Evolutionary conservation across 2,888 invertebrate genomes (phyloP).

Genomic region (Drosophila setosimentum): DNA sequence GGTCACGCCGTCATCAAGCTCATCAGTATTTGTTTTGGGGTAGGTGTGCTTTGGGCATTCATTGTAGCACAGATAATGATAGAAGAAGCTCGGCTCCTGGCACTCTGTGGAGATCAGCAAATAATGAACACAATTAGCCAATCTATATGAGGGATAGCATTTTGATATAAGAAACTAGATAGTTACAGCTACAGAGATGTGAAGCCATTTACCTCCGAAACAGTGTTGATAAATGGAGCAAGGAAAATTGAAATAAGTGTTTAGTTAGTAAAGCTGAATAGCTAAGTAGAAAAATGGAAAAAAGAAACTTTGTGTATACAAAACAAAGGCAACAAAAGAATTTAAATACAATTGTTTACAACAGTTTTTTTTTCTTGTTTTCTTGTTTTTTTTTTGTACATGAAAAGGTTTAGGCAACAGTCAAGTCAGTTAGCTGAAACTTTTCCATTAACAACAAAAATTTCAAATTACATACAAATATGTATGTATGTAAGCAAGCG

Average conservation of each 20-base stretch:
- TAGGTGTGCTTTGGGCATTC: constrained; percentile 82
- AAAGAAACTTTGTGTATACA: constrained; percentile 12
- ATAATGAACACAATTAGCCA: not conserved
- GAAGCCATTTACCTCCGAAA: constrained; percentile 52
- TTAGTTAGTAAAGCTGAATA: constrained; percentile 15
- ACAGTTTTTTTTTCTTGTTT: constrained; percentile 10
- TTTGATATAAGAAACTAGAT: not conserved
- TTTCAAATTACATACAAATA: constrained; percentile 14
- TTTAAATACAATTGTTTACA: constrained; percentile 12
- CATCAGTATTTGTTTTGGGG: constrained; percentile 30
- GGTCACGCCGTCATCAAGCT: constrained; percentile 13
- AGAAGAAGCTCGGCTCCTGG: constrained; percentile 78
- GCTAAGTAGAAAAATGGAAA: constrained; percentile 1
- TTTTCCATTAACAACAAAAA: constrained; percentile 56
- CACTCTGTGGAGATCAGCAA: constrained; percentile 75
- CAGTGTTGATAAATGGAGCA: constrained; percentile 43
- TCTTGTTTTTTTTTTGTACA: not conserved
- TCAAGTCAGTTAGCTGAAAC: constrained; percentile 42
- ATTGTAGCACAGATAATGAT: constrained; percentile 82
- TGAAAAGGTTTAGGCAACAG: constrained; percentile 28
- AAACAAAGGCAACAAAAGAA: constrained; percentile 51
- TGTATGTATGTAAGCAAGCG: constrained; percentile 46
- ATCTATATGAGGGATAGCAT: not conserved
- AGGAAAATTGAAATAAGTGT: constrained; percentile 23
- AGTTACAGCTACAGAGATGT: constrained; percentile 22